Percentiles rank a stretch among this genome's conserved stretches.
These are phyloP conservation scores for Dicaeum eximium DNA, from an alignment of 2,113 vertebrate species.

Conservation along the genomic window DNA sequence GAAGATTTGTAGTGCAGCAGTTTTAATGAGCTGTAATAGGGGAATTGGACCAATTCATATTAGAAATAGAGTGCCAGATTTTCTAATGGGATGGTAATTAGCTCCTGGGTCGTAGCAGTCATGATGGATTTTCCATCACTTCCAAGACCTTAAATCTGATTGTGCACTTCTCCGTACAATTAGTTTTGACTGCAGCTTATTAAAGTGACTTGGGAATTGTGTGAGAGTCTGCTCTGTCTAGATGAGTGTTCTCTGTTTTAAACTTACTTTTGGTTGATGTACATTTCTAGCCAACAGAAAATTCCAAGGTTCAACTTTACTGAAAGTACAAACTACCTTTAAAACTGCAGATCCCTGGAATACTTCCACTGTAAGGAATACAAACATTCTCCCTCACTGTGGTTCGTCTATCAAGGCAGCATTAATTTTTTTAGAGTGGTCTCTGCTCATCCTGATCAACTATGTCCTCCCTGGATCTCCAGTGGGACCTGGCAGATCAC, in stretches of 20 bases:
- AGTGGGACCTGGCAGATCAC: not conserved
- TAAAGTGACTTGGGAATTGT: not conserved
- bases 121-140: slow-evolving; percentile 30
- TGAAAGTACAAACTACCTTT: not conserved
- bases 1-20: not conserved
- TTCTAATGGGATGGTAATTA: slow-evolving; percentile 46
- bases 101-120: not conserved
- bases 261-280: not conserved
- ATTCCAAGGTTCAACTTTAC: not conserved
- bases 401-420: not conserved
- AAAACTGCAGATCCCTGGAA: not conserved
- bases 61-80: slow-evolving; percentile 9
- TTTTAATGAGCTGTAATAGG: slow-evolving; percentile 51
- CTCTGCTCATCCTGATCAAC: not conserved
- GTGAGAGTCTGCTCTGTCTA: not conserved
- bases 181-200: slow-evolving; percentile 24
- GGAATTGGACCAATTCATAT: not conserved
- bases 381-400: not conserved
- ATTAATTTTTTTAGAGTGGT: not conserved
- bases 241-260: not conserved
- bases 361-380: not conserved
- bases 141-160: slow-evolving; percentile 22
- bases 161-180: slow-evolving; percentile 9
- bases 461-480: not conserved
- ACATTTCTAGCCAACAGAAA: not conserved